Evolutionary conservation across 2,113 vertebrate species (phyloP).

Genomic region (Embiotoca jacksoni): DNA sequence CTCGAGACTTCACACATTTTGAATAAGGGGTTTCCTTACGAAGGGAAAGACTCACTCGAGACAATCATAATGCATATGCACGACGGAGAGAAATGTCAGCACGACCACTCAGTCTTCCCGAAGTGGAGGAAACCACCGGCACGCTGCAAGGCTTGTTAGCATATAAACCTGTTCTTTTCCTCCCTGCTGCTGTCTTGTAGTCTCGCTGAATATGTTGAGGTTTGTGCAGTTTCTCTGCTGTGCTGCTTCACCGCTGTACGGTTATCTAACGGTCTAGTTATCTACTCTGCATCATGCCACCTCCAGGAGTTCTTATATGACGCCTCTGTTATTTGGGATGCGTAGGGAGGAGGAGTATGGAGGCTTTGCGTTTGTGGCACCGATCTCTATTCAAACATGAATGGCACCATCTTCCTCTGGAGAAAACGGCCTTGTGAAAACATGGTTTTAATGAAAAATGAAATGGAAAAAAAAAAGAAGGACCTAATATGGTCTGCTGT

Average conservation of each 20-base stretch:
- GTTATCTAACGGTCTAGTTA: constrained; percentile 70
- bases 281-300: constrained; percentile 68
- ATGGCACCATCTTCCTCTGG: constrained; percentile 5
- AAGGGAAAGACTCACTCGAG: constrained; percentile 47
- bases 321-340: constrained; percentile 62
- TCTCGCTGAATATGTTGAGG: constrained; percentile 21
- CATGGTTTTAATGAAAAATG: not conserved
- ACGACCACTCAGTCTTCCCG: constrained; percentile 12
- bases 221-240: constrained; percentile 20
- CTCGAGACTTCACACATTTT: constrained; percentile 26
- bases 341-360: constrained; percentile 51
- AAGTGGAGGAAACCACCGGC: constrained; percentile 41
- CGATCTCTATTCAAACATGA: constrained; percentile 39
- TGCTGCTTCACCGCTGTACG: constrained; percentile 41
- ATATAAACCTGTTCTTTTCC: constrained; percentile 28
- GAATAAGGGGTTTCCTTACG: constrained; percentile 43
- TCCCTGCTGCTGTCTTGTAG: constrained; percentile 1
- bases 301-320: constrained; percentile 74
- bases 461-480: not conserved
- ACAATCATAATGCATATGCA: constrained; percentile 55
- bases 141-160: constrained; percentile 46
- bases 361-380: constrained; percentile 44
- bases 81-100: constrained; percentile 49
- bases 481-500: not conserved
- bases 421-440: constrained; percentile 20